Conservation (phyloP, 2,888 invertebrate species). For the Tipula vernalis region DNA sequence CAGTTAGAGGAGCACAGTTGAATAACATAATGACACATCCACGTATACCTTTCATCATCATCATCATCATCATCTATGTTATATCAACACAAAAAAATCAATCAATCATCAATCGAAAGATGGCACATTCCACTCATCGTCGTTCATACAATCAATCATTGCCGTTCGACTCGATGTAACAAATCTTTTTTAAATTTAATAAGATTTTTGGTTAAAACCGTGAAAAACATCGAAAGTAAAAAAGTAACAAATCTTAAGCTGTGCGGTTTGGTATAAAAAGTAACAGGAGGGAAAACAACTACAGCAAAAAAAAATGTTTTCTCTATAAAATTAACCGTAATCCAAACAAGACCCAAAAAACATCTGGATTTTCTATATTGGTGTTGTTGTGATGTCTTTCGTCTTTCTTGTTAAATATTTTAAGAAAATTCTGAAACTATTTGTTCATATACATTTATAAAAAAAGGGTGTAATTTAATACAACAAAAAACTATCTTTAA, state of each 20-base stretch:
- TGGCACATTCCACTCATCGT: background rate
- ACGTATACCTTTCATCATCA: background rate
- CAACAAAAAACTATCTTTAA: background rate
- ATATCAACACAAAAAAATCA: background rate
- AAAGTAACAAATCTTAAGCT: background rate
- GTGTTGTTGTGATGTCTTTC: background rate
- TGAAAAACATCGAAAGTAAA: background rate
- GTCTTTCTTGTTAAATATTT: background rate
- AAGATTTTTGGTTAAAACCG: background rate
- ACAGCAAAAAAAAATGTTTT: background rate
- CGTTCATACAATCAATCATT: background rate
- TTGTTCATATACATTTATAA: background rate
- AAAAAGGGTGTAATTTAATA: background rate
- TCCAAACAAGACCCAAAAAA: background rate
- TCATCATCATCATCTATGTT: background rate
- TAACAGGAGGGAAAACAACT: background rate
- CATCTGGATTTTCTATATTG: background rate
- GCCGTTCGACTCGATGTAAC: background rate
- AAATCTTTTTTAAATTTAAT: background rate
- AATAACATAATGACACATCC: background rate
- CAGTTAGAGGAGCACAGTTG: background rate
- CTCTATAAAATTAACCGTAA: background rate
- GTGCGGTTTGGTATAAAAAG: background rate
- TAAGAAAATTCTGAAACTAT: background rate
- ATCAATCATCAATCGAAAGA: background rate